Evolutionary conservation across 2,888 invertebrate species (phyloP).

Genomic region (Tortricodes alternella): DNA sequence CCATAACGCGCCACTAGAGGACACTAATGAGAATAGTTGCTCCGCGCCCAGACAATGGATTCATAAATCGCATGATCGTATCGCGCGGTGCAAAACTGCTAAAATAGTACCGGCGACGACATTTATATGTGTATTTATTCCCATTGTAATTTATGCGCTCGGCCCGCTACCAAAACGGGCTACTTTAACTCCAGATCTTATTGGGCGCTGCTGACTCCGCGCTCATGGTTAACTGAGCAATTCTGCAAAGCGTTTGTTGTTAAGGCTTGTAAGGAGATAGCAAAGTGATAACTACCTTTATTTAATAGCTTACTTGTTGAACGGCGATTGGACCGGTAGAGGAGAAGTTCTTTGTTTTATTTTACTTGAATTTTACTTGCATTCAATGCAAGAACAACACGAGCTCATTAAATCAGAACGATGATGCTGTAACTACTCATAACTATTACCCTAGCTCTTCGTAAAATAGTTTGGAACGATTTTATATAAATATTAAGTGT

Average conservation of each 20-base stretch:
- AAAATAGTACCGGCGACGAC: constrained; percentile 59
- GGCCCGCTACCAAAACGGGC: constrained; percentile 50
- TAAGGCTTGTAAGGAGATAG: neutral
- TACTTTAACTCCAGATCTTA: constrained; percentile 27
- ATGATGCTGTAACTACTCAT: too few species aligned
- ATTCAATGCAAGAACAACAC: too few species aligned
- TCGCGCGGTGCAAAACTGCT: constrained; percentile 60
- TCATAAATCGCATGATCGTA: constrained; percentile 71
- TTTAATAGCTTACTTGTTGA: neutral
- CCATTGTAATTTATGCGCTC: constrained; percentile 62
- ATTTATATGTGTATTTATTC: constrained; percentile 68
- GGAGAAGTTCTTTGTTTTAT: too few species aligned
- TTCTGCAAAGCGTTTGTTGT: constrained; percentile 1
- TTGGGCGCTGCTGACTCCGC: constrained; percentile 17
- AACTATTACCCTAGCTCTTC: too few species aligned
- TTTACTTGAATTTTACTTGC: too few species aligned
- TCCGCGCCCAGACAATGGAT: constrained; percentile 61
- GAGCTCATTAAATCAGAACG: neutral
- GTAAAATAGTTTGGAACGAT: too few species aligned
- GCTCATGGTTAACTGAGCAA: constrained; percentile 17
- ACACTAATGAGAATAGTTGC: constrained; percentile 68
- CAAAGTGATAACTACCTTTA: neutral
- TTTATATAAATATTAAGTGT: too few species aligned
- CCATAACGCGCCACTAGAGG: constrained; percentile 41
- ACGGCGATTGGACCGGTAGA: too few species aligned